Evolutionary conservation across 1,140 invertebrate species (phyloP).

Genomic region (Leptinotarsa defecta): DNA sequence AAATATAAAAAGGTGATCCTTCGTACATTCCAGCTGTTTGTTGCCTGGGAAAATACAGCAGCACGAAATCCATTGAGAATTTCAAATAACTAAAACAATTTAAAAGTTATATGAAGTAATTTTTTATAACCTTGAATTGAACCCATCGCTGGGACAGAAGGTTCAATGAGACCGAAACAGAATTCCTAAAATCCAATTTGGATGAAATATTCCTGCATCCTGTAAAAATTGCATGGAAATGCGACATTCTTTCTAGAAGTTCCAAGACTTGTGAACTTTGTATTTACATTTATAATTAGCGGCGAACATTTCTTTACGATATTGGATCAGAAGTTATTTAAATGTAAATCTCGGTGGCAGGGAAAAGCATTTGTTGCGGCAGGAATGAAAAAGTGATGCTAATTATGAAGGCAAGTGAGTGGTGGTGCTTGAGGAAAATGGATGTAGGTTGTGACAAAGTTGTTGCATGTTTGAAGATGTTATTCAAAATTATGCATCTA

Average conservation of each 20-base stretch:
- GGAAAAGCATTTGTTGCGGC: background rate
- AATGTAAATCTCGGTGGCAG: background rate
- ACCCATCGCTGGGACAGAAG: too few relatives aligned
- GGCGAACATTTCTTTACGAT: background rate
- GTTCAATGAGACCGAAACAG: background rate
- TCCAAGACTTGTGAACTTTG: background rate
- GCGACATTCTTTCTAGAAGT: background rate
- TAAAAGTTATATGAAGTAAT: too few relatives aligned
- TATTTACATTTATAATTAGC: constrained; percentile 7
- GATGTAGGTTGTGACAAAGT: too few relatives aligned
- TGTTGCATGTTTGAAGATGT: too few relatives aligned
- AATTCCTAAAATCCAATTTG: background rate
- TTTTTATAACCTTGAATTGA: too few relatives aligned
- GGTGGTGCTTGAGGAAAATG: background rate
- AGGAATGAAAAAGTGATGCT: background rate
- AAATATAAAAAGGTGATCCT: too few relatives aligned
- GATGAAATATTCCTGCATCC: background rate
- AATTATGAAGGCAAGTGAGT: background rate
- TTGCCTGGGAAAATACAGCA: too few relatives aligned
- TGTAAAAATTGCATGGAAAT: background rate
- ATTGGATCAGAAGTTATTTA: constrained; percentile 3
- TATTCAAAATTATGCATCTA: too few relatives aligned
- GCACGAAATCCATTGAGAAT: too few relatives aligned
- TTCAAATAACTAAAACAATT: too few relatives aligned
- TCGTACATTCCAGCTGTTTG: too few relatives aligned